Conservation (phyloP, 1,140 invertebrate genomes). For the Aphelinus certus region DNA sequence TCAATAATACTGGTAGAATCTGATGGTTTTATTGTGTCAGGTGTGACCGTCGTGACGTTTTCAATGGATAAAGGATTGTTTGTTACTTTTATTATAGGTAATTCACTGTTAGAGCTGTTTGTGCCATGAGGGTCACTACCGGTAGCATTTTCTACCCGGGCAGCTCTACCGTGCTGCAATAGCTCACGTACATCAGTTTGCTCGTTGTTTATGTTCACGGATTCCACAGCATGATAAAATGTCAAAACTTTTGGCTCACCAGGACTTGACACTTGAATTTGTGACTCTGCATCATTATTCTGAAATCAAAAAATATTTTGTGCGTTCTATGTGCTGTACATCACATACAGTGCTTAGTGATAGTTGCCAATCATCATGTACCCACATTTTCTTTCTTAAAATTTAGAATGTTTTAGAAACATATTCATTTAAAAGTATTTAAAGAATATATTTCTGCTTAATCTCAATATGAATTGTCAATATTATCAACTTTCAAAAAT, state of each 20-base stretch:
- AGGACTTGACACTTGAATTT: constrained; percentile 56
- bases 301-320: constrained; percentile 60
- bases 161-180: constrained; percentile 39
- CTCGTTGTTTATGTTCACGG: constrained; percentile 59
- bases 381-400: too few relatives aligned
- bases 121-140: constrained; percentile 51
- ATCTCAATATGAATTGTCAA: too few relatives aligned
- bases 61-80: constrained; percentile 5
- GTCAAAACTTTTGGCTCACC: constrained; percentile 59
- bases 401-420: too few relatives aligned
- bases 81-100: constrained; percentile 13
- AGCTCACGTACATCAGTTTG: constrained; percentile 46
- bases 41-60: neutral
- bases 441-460: too few relatives aligned
- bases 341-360: constrained; percentile 41
- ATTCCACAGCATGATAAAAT: constrained; percentile 61
- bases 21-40: constrained; percentile 3
- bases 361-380: too few relatives aligned
- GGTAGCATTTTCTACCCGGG: constrained; percentile 56
- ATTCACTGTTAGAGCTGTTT: constrained; percentile 53
- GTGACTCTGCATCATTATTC: constrained; percentile 49
- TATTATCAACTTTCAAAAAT: neutral
- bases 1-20: neutral
- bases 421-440: too few relatives aligned
- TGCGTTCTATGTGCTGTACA: constrained; percentile 60